Evolutionary conservation across 2,888 invertebrate species (phyloP).

Genomic region (Muschampia plurimacula): DNA sequence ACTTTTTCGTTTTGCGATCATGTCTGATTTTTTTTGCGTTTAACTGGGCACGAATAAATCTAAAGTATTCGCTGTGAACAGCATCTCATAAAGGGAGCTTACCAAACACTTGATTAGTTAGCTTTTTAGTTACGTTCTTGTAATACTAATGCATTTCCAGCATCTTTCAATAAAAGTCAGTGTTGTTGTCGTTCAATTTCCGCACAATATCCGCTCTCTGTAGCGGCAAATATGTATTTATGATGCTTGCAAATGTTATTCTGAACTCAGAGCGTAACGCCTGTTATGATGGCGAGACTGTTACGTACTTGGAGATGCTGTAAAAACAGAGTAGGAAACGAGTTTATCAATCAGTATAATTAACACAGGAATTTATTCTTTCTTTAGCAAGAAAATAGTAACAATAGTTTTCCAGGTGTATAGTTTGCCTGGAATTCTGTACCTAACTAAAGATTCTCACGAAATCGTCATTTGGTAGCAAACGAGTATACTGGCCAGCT

Average conservation of each 20-base stretch:
- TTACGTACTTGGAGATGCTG: not conserved
- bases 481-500: no score
- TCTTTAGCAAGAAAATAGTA: not conserved
- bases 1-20: not conserved
- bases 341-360: not conserved
- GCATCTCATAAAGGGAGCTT: not conserved
- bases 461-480: no score
- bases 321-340: not conserved
- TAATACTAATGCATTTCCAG: conserved; percentile 21
- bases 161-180: conserved; percentile 36
- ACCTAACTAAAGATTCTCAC: no score
- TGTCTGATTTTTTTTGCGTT: not conserved
- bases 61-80: not conserved
- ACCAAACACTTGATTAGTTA: conserved; percentile 1
- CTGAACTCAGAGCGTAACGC: conserved; percentile 22
- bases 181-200: conserved; percentile 40
- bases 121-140: conserved; percentile 7
- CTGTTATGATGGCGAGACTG: conserved; percentile 9
- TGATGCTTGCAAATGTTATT: conserved; percentile 35
- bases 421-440: no score
- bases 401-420: no score
- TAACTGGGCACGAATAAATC: not conserved
- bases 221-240: conserved; percentile 39
- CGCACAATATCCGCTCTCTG: conserved; percentile 37
- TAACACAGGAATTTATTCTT: not conserved